Evolutionary conservation across 2,888 invertebrate species (phyloP), one percentile per base, ranked within the genome.

Genomic region (Harmothoe impar): DNA sequence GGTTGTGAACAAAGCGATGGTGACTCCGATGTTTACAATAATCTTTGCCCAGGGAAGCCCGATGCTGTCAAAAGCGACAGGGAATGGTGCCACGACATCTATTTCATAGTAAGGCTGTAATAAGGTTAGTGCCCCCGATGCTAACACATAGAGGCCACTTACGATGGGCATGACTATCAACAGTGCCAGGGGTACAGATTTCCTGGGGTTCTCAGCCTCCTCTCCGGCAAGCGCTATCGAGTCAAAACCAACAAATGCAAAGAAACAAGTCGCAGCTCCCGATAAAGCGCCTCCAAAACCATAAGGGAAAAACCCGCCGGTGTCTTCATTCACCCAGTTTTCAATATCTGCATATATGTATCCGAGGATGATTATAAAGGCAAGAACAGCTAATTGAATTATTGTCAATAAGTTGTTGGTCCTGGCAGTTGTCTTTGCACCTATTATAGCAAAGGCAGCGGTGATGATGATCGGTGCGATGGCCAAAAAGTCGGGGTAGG

Each of bases 191-290:
- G 72, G 72, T 72, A 72, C 31, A 15, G 72, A 72, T 17, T 29
- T 72, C 31, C 72, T 72, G 20, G 72, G 72, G 17, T n/a, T 29
- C 17, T 7, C 25, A 23, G 81, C 81, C 20, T 81, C 81, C n/a
- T 35, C 81, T 23, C 81, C 33, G 3, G 35, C 35, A 43, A 81
- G 35, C 33, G 81, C 20, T 20, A 33, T 43, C 3, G 43, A 20
- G n/a, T 81, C 86, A 52, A 56, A 86, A 0, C 86, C 86, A 5
- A 86, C 33, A 33, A 56, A 86, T 20, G 86, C 86, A 54, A 56
- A 52, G 54, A 86, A 86, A 25, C 31, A 86, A 0, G 86, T 15
- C 17, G 86, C 54, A 12, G 86, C 54, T 52, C 86, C 86, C 5
- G 86, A 54, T 3, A 86, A 17, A 17, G 33, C 25, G 0, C 86